phyloP scores from a whole-genome alignment of 1,140 invertebrate species.

The Drosophila parabipectinata region DNA sequence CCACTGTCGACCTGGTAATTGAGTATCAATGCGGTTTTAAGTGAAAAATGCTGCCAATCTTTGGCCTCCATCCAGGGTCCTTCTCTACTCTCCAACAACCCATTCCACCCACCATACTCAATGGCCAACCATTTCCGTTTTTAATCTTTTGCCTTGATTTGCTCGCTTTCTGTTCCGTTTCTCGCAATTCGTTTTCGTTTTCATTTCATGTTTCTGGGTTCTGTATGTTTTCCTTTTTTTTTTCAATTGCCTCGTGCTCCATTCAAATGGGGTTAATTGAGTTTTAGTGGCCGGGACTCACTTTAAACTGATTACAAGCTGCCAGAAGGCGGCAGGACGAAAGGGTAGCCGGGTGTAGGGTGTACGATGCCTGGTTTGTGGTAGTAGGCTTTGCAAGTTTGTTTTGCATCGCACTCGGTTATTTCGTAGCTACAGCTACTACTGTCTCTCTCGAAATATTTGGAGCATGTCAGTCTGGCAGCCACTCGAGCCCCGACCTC shows the following conservation, averaged over 20 bases:
- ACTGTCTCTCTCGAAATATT: slow-evolving; percentile 61
- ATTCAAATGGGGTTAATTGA: slow-evolving; percentile 83
- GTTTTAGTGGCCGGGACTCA: slow-evolving; percentile 82
- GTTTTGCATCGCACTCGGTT: slow-evolving; percentile 57
- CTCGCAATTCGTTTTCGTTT: slow-evolving; percentile 22
- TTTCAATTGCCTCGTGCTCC: slow-evolving; percentile 62
- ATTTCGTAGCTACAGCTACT: slow-evolving; percentile 16
- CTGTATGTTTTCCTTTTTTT: slow-evolving; percentile 23
- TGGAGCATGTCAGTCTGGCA: slow-evolving; percentile 67
- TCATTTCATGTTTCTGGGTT: slow-evolving; percentile 32
- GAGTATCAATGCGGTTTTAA: slow-evolving; percentile 84
- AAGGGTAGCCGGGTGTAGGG: no score
- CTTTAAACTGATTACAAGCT: slow-evolving; percentile 79
- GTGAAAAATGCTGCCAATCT: slow-evolving; percentile 73
- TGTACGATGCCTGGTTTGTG: slow-evolving; percentile 6
- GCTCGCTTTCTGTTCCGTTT: slow-evolving; percentile 39
- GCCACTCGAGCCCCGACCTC: slow-evolving; percentile 40
- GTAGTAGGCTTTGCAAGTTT: slow-evolving; percentile 59
- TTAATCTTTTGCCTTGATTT: slow-evolving; percentile 77
- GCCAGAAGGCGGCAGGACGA: slow-evolving; percentile 10
- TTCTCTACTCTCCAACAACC: neutral
- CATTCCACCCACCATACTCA: slow-evolving; percentile 7
- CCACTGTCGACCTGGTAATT: slow-evolving; percentile 63
- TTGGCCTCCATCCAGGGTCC: slow-evolving; percentile 1
- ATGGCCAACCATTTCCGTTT: slow-evolving; percentile 66